Base-by-base conservation (phyloP, 30 jellyfish, hydroid and myxozoan genomes). In the Rhopilema esculentum region DNA sequence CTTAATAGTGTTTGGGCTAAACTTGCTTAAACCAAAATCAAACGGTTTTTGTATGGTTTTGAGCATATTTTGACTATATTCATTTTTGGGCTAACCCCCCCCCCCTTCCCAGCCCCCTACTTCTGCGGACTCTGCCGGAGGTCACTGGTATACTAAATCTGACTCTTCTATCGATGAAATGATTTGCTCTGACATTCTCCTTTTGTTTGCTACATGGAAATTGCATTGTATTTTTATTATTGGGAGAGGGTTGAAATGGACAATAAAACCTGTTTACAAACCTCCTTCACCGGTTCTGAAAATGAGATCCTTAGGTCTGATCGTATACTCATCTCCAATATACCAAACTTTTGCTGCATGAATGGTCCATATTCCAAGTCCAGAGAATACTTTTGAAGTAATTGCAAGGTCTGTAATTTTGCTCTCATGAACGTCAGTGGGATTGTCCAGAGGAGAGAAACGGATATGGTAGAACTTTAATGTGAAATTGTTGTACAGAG, bases 211-310 rank as follows among this genome's bases (percentile, higher is more conserved):
- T n/a, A n/a, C n/a, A n/a, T n/a, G n/a, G n/a, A n/a, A n/a, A n/a
- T n/a, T n/a, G n/a, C n/a, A n/a, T n/a, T n/a, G n/a, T n/a, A n/a
- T n/a, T n/a, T n/a, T n/a, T n/a, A n/a, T n/a, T n/a, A n/a, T n/a
- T n/a, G 57, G 9, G 12, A 40, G 6, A 12, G 12, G 57, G 12
- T 12, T 2, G 57, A 40, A 40, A 40, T 40, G 57, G 72, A 7
- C 29, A 19, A n/a, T 63, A 63, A 18, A n/a, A n/a, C n/a, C n/a
- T 24, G 4, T 16, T 8, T 1, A 49, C 85, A 1, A 9, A 77
- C 87, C 87, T 0, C 57, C 87, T 53, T 77, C 87, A 19, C 87
- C 87, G 1, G 87, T 77, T 52, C 75, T 77, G 50, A 77, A 77
- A 19, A 77, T 64, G 64, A 51, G 40, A 1, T 2, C 25, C 12